A percentile compares a stretch with the other conserved stretches of the same genome.
Conservation (phyloP, 2,888 invertebrate species). For the Sarcophaga carnaria region DNA sequence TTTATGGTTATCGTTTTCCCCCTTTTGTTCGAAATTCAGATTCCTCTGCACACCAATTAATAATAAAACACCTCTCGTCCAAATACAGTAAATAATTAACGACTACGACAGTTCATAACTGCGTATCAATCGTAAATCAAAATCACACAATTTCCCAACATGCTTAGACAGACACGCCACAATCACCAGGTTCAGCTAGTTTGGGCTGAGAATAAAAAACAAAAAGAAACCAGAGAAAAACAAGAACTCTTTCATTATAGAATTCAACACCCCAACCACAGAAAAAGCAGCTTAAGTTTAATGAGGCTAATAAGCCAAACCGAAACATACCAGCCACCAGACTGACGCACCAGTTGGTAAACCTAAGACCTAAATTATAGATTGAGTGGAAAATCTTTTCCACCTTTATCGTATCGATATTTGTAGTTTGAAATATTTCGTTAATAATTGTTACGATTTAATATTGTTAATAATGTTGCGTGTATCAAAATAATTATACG, state of each 20-base stretch:
- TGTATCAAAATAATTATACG: slow-evolving; percentile 76
- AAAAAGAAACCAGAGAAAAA: neutral
- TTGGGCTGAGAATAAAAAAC: neutral
- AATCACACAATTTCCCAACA: slow-evolving; percentile 21
- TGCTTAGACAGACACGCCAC: neutral
- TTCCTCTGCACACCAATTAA: slow-evolving; percentile 23
- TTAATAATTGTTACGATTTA: slow-evolving; percentile 56
- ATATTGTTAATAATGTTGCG: slow-evolving; percentile 72
- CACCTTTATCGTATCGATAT: slow-evolving; percentile 18
- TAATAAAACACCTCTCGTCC: slow-evolving; percentile 34
- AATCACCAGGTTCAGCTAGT: neutral
- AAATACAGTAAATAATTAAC: slow-evolving; percentile 49
- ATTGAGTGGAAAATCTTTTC: neutral
- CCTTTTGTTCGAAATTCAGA: neutral
- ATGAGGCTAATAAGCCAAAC: neutral
- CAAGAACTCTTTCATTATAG: neutral
- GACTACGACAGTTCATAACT: slow-evolving; percentile 37
- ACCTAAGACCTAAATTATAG: neutral
- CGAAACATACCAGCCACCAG: neutral
- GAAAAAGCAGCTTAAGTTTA: neutral
- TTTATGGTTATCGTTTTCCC: neutral
- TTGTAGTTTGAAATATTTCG: slow-evolving; percentile 24
- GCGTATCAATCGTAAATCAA: slow-evolving; percentile 39
- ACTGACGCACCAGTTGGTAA: neutral
- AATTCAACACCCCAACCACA: neutral